A percentile compares a stretch with the other conserved stretches of the same genome.
Evolutionary conservation across 2,113 vertebrate species (phyloP).

Genomic region (Regulus satrapa): DNA sequence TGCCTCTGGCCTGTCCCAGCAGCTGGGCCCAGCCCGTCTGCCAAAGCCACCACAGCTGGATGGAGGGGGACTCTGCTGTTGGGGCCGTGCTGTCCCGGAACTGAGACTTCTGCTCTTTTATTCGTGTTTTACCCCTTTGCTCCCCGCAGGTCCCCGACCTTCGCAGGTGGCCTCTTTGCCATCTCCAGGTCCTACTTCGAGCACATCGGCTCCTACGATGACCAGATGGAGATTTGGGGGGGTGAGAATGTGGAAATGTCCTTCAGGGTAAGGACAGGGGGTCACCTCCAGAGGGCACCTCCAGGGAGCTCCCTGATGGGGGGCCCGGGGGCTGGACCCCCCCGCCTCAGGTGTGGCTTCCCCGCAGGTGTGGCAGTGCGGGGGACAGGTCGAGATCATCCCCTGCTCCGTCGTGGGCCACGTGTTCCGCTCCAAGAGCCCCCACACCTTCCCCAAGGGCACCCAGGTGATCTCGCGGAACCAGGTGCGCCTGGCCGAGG

Average conservation of each 20-base stretch:
- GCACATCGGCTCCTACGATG: constrained; percentile 92
- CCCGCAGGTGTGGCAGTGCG: constrained; percentile 93
- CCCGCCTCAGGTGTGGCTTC: not conserved
- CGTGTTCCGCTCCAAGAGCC: constrained; percentile 95
- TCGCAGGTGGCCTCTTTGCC: constrained; percentile 93
- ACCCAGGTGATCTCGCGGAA: constrained; percentile 91
- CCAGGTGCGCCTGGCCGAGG: constrained; percentile 93
- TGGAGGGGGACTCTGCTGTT: not conserved
- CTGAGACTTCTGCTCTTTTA: not conserved
- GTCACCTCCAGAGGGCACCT: fast-evolving
- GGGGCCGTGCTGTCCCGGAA: not conserved
- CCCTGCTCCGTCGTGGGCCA: constrained; percentile 96
- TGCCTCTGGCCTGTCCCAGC: not conserved
- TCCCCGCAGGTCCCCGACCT: constrained; percentile 83
- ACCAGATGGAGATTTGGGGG: constrained; percentile 99
- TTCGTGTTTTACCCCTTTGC: not conserved
- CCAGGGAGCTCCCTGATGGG: not conserved
- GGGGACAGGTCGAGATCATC: constrained; percentile 89
- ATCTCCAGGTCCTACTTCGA: constrained; percentile 93
- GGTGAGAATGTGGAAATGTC: constrained; percentile 99
- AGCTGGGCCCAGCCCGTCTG: fast-evolving
- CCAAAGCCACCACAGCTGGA: not conserved
- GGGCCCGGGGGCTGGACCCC: not conserved
- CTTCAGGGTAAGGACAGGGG: constrained; percentile 83
- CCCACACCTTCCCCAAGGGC: constrained; percentile 95